These are phyloP conservation scores for Corythoichthys intestinalis DNA, from an alignment of 2,113 vertebrate genomes.

Conservation along the genomic window DNA sequence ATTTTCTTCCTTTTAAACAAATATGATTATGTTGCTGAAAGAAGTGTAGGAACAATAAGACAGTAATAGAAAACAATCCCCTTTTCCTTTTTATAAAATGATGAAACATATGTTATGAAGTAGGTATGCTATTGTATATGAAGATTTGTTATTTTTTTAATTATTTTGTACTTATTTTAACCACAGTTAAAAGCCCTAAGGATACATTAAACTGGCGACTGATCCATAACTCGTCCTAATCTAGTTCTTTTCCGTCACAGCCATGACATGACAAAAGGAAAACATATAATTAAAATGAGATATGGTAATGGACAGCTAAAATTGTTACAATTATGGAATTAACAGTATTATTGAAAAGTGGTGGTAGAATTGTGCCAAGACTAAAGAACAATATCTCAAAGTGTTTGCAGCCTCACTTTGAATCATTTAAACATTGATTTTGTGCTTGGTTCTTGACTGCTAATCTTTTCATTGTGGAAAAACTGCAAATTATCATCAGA, in stretches of 20 bases:
- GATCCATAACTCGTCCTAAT: not conserved
- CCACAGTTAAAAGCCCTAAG: not conserved
- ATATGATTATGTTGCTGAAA: too few species aligned
- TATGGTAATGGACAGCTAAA: not conserved
- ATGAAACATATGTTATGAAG: not conserved
- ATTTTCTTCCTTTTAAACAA: too few species aligned
- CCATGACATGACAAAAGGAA: not conserved
- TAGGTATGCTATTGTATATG: not conserved
- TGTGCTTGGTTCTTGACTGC: constrained; percentile 57
- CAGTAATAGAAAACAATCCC: not conserved
- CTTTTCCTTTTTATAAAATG: not conserved
- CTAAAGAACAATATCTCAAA: constrained; percentile 59
- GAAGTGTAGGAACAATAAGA: not conserved
- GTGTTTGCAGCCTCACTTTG: constrained; percentile 59
- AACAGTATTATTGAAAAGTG: constrained; percentile 8
- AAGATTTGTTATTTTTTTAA: not conserved
- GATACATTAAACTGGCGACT: not conserved
- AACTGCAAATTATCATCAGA: constrained; percentile 66
- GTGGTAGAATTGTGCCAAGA: constrained; percentile 38
- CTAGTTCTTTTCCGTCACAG: not conserved
- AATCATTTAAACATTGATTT: constrained; percentile 73
- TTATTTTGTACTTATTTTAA: not conserved
- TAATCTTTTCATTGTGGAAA: constrained; percentile 67
- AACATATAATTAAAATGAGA: not conserved
- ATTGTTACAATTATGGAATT: not conserved